Percentiles rank a stretch among this genome's conserved stretches.
These are phyloP conservation scores for Smutsia gigantea DNA, from an alignment of 2,797 vertebrate genomes.

Conservation along the genomic window DNA sequence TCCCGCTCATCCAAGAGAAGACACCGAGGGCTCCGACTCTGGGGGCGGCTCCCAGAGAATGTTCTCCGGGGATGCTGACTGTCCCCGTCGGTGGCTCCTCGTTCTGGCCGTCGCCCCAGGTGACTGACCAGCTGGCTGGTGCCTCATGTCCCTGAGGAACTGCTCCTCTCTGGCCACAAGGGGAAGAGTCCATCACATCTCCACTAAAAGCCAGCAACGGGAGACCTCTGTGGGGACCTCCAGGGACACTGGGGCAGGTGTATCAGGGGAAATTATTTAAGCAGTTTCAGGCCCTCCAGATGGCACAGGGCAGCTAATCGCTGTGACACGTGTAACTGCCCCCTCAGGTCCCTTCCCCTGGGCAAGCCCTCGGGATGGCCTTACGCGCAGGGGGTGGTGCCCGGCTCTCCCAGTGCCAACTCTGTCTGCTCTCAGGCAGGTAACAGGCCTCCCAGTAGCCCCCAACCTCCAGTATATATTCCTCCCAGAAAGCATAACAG, in stretches of 20 bases:
- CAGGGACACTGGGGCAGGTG: not conserved
- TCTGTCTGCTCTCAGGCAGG: not conserved
- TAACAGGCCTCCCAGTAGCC: not conserved
- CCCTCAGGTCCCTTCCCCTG: not conserved
- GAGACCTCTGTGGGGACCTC: not conserved
- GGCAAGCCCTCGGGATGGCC: not conserved
- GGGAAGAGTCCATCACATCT: not conserved
- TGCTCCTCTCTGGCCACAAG: not conserved
- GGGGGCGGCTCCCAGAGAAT: not conserved
- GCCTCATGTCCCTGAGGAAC: not conserved
- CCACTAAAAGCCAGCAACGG: not conserved
- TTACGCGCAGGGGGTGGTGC: not conserved
- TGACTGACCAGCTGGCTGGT: not conserved
- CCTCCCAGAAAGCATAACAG: not conserved
- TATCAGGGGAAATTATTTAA: not conserved
- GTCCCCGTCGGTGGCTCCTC: not conserved
- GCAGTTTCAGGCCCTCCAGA: not conserved
- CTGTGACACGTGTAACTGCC: not conserved
- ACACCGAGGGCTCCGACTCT: not conserved
- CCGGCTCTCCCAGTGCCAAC: too few species aligned
- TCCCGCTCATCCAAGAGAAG: not conserved
- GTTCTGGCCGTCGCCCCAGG: not conserved
- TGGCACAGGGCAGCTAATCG: not conserved
- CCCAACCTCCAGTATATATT: not conserved
- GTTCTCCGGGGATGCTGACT: not conserved